Conservation (phyloP, 1,140 invertebrate species). For the Pseudomyrmex cubaensis region DNA sequence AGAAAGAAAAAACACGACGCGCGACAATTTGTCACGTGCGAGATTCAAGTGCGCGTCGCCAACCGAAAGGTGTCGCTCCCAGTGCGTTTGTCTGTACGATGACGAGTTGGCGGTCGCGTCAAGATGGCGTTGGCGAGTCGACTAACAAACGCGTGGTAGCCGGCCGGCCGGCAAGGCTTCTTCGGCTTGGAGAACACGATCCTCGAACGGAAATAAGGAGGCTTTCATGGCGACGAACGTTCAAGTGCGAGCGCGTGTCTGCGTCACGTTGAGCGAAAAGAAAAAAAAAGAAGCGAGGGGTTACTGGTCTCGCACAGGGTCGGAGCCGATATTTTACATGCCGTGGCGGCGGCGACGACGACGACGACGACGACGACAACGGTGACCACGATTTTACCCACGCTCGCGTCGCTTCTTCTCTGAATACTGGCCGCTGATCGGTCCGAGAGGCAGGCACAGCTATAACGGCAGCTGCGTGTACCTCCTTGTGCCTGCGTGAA, state of each 20-base stretch:
- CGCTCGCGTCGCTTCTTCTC: conserved; percentile 65
- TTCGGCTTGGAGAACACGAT: conserved; percentile 2
- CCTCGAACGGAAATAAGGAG: neutral
- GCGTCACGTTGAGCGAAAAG: neutral
- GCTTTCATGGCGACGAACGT: neutral
- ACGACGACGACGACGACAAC: neutral
- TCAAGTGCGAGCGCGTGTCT: neutral
- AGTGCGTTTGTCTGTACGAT: conserved; percentile 12
- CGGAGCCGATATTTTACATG: neutral
- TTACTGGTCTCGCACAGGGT: neutral
- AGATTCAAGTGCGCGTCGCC: conserved; percentile 28
- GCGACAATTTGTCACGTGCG: conserved; percentile 48
- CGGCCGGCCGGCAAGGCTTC: conserved; percentile 34
- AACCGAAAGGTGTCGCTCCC: conserved; percentile 68
- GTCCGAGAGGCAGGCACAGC: conserved; percentile 70
- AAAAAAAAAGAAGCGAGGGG: neutral
- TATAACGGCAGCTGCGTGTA: conserved; percentile 77
- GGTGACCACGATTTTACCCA: conserved; percentile 60
- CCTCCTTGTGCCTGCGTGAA: conserved; percentile 76
- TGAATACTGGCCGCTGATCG: conserved; percentile 68
- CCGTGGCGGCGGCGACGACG: neutral
- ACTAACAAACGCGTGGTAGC: conserved; percentile 46
- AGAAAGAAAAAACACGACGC: neutral
- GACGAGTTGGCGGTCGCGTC: conserved; percentile 39
- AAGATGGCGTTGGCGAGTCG: conserved; percentile 69